phyloP scores from a whole-genome alignment of 2,888 invertebrate genomes.

The Chrysina gloriosa region DNA sequence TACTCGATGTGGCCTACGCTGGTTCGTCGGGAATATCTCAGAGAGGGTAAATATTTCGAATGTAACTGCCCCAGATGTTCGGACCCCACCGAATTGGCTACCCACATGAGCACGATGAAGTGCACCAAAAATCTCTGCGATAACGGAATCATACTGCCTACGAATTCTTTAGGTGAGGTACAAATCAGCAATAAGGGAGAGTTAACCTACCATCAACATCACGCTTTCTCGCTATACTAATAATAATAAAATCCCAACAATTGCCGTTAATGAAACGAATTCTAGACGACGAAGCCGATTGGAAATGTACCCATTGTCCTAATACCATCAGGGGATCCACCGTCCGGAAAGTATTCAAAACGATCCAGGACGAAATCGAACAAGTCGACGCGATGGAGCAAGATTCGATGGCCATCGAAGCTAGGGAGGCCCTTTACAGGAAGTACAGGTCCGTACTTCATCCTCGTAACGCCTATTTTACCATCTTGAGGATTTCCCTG shows the following conservation, averaged over 20 bases:
- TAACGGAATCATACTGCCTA: slow-evolving; percentile 74
- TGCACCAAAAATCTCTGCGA: slow-evolving; percentile 77
- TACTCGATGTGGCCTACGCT: slow-evolving; percentile 80
- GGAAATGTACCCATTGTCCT: slow-evolving; percentile 78
- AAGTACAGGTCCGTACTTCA: slow-evolving; percentile 71
- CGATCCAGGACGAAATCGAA: slow-evolving; percentile 77
- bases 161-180: slow-evolving; percentile 76
- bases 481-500: slow-evolving; percentile 75
- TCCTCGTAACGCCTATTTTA: slow-evolving; percentile 79
- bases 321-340: slow-evolving; percentile 72
- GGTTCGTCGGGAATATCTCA: slow-evolving; percentile 75
- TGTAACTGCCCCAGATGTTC: slow-evolving; percentile 81
- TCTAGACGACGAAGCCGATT: slow-evolving; percentile 69
- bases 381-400: slow-evolving; percentile 70
- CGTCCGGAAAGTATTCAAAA: slow-evolving; percentile 71
- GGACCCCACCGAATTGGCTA: slow-evolving; percentile 84
- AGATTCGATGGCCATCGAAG: slow-evolving; percentile 73
- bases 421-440: slow-evolving; percentile 69
- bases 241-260: not conserved
- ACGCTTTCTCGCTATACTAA: too few species aligned
- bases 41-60: slow-evolving; percentile 82
- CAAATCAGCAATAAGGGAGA: too few species aligned
- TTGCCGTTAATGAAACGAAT: not conserved
- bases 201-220: too few species aligned
- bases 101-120: slow-evolving; percentile 82